These are phyloP conservation scores for Cecropterus lyciades DNA, from an alignment of 1,140 invertebrate species.

Conservation along the genomic window DNA sequence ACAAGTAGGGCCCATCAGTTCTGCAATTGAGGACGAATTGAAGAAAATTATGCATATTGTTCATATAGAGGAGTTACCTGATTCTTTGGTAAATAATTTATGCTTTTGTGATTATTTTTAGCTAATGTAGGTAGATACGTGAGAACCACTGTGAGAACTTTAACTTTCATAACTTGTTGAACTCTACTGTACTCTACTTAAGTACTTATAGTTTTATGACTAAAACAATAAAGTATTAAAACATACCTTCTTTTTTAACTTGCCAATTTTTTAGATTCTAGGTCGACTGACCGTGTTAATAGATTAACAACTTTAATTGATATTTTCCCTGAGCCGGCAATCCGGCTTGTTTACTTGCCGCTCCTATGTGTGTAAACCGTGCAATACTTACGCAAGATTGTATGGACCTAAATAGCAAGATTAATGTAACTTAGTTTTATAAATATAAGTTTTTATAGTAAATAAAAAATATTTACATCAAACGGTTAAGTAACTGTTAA, in stretches of 20 bases:
- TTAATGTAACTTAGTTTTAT: no score
- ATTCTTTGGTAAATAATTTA: conserved; percentile 61
- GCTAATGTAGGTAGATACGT: not conserved
- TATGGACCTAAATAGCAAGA: not conserved
- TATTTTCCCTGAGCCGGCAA: not conserved
- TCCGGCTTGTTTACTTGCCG: not conserved
- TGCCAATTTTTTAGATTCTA: no score
- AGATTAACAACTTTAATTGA: not conserved
- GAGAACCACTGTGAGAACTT: no score
- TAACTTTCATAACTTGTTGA: no score
- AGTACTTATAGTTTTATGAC: no score
- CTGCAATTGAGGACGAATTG: conserved; percentile 62
- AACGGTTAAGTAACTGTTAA: no score
- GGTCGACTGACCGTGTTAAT: not conserved
- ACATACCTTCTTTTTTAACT: no score
- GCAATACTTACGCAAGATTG: conserved; percentile 2
- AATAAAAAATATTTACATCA: no score
- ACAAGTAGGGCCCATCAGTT: conserved; percentile 62
- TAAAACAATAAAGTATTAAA: no score
- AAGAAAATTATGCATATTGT: conserved; percentile 54
- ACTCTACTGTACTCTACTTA: no score
- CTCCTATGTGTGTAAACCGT: not conserved
- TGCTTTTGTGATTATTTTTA: conserved; percentile 71
- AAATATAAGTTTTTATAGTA: no score
- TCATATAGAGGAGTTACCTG: conserved; percentile 53